These are phyloP conservation scores for Spodoptera littoralis DNA, from an alignment of 2,888 invertebrate species.

Conservation along the genomic window DNA sequence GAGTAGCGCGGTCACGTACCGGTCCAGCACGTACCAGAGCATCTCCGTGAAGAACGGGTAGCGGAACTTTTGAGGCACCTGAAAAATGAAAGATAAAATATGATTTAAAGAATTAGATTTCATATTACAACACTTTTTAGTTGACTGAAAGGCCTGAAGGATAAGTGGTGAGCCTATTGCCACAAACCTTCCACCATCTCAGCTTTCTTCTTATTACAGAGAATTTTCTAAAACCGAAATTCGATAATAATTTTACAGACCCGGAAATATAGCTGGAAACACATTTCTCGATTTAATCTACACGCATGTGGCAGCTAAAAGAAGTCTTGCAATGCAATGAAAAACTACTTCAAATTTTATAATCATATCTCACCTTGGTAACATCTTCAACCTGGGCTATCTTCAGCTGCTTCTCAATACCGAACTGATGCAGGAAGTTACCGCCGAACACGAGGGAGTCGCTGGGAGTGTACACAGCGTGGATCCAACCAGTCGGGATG, in stretches of 20 bases:
- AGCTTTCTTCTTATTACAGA: too few relatives aligned
- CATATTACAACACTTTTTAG: too few relatives aligned
- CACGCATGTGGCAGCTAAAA: too few relatives aligned
- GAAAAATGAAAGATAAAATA: conserved; percentile 30
- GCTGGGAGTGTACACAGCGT: conserved; percentile 98
- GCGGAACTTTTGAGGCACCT: conserved; percentile 98
- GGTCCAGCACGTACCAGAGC: conserved; percentile 98
- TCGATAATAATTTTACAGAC: too few relatives aligned
- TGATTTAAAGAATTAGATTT: too few relatives aligned
- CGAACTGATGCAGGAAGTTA: conserved; percentile 98
- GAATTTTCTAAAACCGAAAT: too few relatives aligned
- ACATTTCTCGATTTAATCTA: too few relatives aligned
- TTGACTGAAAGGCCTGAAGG: too few relatives aligned
- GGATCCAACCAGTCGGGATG: conserved; percentile 99
- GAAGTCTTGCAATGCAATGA: too few relatives aligned
- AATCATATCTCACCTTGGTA: conserved; percentile 91
- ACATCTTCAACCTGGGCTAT: conserved; percentile 98
- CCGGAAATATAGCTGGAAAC: too few relatives aligned
- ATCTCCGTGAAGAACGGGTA: conserved; percentile 99
- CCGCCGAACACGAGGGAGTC: conserved; percentile 99
- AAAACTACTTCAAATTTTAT: neutral
- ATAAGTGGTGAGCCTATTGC: too few relatives aligned
- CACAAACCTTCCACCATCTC: too few relatives aligned
- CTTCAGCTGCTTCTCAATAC: conserved; percentile 98
- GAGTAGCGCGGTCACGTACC: conserved; percentile 96